Evolutionary conservation across 2,113 vertebrate genomes (phyloP).

Genomic region (Prionailurus bengalensis): DNA sequence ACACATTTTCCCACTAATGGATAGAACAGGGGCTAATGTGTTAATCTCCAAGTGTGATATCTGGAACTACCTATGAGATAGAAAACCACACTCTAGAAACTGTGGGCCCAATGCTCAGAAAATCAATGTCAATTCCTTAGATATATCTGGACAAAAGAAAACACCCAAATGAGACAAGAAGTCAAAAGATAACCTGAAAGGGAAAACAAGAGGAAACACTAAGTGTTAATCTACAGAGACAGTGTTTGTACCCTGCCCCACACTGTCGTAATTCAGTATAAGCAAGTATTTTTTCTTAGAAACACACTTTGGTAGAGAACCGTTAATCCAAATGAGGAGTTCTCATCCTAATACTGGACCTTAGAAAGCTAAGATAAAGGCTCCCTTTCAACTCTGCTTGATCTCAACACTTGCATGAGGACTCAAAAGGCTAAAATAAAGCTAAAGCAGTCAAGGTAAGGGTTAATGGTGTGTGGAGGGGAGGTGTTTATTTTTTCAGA

Average conservation of each 20-base stretch:
- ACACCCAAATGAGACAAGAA: background rate
- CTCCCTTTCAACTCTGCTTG: background rate
- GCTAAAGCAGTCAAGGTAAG: background rate
- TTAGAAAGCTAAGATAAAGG: background rate
- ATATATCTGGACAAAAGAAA: background rate
- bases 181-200: background rate
- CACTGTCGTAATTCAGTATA: background rate
- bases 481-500: background rate
- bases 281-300: background rate
- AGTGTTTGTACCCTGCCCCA: background rate
- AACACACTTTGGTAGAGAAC: background rate
- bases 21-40: background rate
- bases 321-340: background rate
- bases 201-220: background rate
- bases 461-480: background rate
- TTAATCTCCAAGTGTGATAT: background rate
- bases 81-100: slow-evolving; percentile 18
- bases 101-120: background rate
- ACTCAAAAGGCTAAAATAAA: slow-evolving; percentile 28
- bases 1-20: background rate
- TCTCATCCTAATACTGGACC: background rate
- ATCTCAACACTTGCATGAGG: background rate
- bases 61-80: background rate
- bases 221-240: background rate
- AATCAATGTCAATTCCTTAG: background rate